Percentiles rank a stretch among this genome's conserved stretches.
These are phyloP conservation scores for Anhinga rufa DNA, from an alignment of 2,113 vertebrate species.

Conservation along the genomic window DNA sequence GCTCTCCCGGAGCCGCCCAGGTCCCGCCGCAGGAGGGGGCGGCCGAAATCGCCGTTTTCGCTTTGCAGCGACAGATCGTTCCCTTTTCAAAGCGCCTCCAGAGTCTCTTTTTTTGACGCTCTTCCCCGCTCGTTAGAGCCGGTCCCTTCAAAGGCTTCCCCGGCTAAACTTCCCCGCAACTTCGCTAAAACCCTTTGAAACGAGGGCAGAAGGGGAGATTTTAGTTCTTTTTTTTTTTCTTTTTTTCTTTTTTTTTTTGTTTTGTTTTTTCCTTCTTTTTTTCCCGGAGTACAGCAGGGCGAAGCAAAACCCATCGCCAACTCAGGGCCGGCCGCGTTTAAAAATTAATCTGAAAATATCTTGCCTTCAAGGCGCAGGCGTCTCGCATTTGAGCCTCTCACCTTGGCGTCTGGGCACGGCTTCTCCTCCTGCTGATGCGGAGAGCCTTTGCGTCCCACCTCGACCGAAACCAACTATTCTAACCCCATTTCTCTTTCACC, in stretches of 20 bases:
- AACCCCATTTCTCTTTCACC: background rate
- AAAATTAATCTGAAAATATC: background rate
- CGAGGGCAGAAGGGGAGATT: background rate
- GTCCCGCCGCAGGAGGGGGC: no score
- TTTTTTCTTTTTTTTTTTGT: no score
- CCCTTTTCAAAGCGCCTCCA: background rate
- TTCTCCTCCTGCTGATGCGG: background rate
- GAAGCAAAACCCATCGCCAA: background rate
- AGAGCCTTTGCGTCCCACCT: background rate
- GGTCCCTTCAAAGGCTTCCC: background rate
- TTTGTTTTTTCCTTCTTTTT: no score
- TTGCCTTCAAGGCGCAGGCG: background rate
- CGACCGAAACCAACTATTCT: background rate
- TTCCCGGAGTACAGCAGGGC: background rate
- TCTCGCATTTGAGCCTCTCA: background rate
- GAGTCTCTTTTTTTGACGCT: background rate
- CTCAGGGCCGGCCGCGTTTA: background rate
- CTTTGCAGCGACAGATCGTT: background rate
- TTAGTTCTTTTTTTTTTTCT: background rate
- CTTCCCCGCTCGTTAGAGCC: background rate
- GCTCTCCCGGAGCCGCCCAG: no score
- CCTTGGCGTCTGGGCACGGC: background rate
- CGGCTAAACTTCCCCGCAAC: background rate
- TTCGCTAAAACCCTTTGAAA: slow-evolving; percentile 1
- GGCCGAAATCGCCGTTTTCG: no score